Base-by-base conservation (phyloP, 2,113 vertebrate species). In the Bufo bufo region DNA sequence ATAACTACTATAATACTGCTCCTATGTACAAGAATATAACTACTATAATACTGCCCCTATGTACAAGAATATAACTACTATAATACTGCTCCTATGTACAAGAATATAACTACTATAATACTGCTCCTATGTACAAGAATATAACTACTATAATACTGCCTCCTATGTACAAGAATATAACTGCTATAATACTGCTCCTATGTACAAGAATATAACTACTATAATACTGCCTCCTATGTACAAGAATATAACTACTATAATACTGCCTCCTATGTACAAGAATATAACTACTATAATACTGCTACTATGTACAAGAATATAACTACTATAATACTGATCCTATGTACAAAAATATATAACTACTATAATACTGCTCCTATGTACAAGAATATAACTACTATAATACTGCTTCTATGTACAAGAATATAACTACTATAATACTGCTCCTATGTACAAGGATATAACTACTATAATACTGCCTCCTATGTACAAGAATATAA, bases 381-480 rank as follows among this genome's bases (percentile, higher is more conserved):
- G 8, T 66, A 66, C 23, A 72, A 72, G 65, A 69, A 69, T 69
- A 69, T 69, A 69, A 69, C 65, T 69, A 69, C 65, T 69, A 69
- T 69, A 69, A 69, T 69, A 69, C 20, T 1, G 16, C 56, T 12
- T 7, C 56, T 61, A 19, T 61, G 16, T 61, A 61, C 65, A 69
- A 69, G 65, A 69, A 69, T 69, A 69, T 69, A 69, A 69, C 65
- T 69, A 69, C 65, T 69, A 69, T 69, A 69, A 69, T 69, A 69
- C 20, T 1, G 16, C 59, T 61, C 61, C 61, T 65, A n/a, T n/a
- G n/a, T n/a, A n/a, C n/a, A n/a, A n/a, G n/a, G n/a, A n/a, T n/a
- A n/a, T n/a, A n/a, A n/a, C n/a, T n/a, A n/a, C n/a, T 69, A 69
- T 69, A 69, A 69, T 69, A 69, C 20, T 1, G 16, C 16, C 59